Conservation (phyloP, 1,140 invertebrate genomes). For the Heliconius nattereri region DNA sequence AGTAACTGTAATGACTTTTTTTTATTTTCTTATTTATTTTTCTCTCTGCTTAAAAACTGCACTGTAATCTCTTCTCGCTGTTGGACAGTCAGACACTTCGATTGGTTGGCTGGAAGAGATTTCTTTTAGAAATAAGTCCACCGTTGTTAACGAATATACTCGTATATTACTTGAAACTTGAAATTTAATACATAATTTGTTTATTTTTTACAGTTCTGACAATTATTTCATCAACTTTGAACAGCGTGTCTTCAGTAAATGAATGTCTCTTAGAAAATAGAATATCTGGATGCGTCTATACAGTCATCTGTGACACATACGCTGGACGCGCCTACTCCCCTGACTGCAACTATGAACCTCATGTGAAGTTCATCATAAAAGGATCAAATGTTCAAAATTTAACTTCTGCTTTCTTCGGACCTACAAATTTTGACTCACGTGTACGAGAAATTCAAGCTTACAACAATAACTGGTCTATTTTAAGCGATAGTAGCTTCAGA, state of each 20-base stretch:
- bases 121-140: too few relatives aligned
- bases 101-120: too few relatives aligned
- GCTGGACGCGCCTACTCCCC: constrained; percentile 45
- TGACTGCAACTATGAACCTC: constrained; percentile 41
- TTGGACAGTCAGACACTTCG: too few relatives aligned
- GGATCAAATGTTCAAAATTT: constrained; percentile 42
- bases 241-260: constrained; percentile 27
- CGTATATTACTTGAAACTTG: too few relatives aligned
- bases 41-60: too few relatives aligned
- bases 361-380: constrained; percentile 56
- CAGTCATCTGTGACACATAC: constrained; percentile 47
- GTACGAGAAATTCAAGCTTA: constrained; percentile 51
- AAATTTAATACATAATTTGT: background rate
- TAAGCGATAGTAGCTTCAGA: constrained; percentile 48
- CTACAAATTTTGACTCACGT: constrained; percentile 65
- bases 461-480: constrained; percentile 49
- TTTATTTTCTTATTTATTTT: too few relatives aligned
- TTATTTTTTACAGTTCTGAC: constrained; percentile 34
- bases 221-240: background rate
- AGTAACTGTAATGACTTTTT: too few relatives aligned
- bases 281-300: constrained; percentile 46
- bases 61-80: too few relatives aligned
- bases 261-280: constrained; percentile 40
- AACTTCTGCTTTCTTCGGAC: constrained; percentile 54
- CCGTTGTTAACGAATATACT: too few relatives aligned